Percentiles rank a stretch among this genome's conserved stretches.
phyloP scores from a whole-genome alignment of 2,797 vertebrate genomes.

The Liasis olivaceus region DNA sequence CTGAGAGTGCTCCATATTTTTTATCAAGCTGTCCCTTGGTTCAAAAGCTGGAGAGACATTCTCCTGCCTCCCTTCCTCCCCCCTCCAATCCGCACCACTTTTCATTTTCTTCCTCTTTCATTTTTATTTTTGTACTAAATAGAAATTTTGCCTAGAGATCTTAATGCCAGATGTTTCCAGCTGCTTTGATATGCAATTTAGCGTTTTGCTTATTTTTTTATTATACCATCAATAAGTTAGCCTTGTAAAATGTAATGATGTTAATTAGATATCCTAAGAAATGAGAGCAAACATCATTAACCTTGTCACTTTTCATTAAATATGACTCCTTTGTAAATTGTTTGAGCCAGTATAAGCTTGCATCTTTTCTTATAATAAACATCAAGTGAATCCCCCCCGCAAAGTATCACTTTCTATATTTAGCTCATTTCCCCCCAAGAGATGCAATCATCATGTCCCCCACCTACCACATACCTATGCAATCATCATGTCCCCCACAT shows the following conservation, averaged over 20 bases:
- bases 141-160: neutral
- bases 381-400: neutral
- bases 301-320: conserved; percentile 25
- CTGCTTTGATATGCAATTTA: conserved; percentile 24
- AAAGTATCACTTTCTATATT: neutral
- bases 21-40: conserved; percentile 40
- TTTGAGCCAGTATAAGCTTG: neutral
- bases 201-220: conserved; percentile 4
- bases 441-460: neutral
- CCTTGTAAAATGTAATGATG: conserved; percentile 19
- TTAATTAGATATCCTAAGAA: conserved; percentile 26
- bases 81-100: neutral
- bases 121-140: conserved; percentile 40
- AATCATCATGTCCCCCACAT: too few species aligned
- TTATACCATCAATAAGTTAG: conserved; percentile 3
- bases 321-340: neutral
- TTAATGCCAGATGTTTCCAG: neutral
- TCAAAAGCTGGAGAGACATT: conserved; percentile 40
- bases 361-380: neutral
- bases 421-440: neutral
- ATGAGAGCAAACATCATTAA: neutral
- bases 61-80: neutral
- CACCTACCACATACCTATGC: too few species aligned
- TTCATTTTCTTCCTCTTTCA: conserved; percentile 1
- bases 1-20: conserved; percentile 45